Conservation (phyloP, 2,113 vertebrate genomes). For the Oncorhynchus mykiss region DNA sequence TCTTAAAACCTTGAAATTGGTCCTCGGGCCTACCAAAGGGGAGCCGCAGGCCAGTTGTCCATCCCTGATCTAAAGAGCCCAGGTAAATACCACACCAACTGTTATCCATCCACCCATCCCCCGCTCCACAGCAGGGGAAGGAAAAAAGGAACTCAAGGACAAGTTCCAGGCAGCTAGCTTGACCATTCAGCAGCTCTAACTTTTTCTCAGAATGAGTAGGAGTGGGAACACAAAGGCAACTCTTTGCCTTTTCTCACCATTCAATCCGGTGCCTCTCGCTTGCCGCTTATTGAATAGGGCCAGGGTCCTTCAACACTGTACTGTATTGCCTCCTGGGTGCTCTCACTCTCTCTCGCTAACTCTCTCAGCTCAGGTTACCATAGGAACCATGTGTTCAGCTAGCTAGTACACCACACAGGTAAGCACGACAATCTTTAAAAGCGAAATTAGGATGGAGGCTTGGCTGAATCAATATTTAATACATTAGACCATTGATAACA, state of each 20-base stretch:
- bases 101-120: neutral
- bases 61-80: neutral
- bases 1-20: too few species aligned
- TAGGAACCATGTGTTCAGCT: neutral
- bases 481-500: neutral
- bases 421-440: neutral
- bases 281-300: neutral
- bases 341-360: neutral
- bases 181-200: neutral
- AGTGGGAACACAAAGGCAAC: neutral
- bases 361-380: constrained; percentile 5
- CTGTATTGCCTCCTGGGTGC: neutral
- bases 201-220: constrained; percentile 1
- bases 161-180: neutral
- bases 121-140: neutral
- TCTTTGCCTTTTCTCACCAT: neutral
- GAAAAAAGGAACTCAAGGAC: neutral
- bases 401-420: neutral
- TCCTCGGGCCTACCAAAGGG: too few species aligned
- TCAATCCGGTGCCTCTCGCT: constrained; percentile 4
- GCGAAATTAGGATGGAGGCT: neutral
- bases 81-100: neutral
- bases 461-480: neutral
- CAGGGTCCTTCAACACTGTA: neutral
- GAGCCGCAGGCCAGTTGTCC: neutral